Base-by-base conservation (phyloP, 1,140 invertebrate species). In the Heliothis virescens region DNA sequence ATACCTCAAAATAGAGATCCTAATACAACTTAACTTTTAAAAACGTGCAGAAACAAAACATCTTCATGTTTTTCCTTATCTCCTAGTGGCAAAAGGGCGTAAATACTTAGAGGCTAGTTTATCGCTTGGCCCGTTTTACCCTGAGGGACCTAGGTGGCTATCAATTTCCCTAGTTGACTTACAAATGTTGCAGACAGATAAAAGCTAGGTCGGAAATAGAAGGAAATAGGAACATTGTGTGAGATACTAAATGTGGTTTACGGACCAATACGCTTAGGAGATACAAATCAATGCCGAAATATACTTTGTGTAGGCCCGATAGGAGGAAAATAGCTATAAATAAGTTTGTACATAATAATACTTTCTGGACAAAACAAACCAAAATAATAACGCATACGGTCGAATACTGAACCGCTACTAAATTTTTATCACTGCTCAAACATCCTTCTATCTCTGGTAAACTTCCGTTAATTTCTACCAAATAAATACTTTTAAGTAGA, bases 191-290 rank as follows among this genome's bases (percentile, higher is more conserved):
- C 62, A 18, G 41, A 65, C n/a, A 63, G 34, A 65, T 65, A 65
- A 65, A 65, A 65, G 41, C 62, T 65, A 48, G 62, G 62, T 47
- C 34, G 62, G 62, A 18, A 65, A 65, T 18, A 47, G 41, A 18
- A 48, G 62, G 62, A 65, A 65, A 65, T 65, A 65, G 62, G 62
- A 65, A 65, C 62, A 65, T 65, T 65, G 62, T 65, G 62, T 65
- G 62, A 16, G 62, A 18, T 65, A 48, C 62, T 41, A 18, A 47
- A n/a, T 65, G 41, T 65, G 41, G 41, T 65, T 65, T 65, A 65
- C 16, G 62, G 41, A n/a, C 62, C 62, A 65, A 65, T 65, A 65
- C 62, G n/a, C 62, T 65, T 48, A 65, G 62, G 10, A n/a, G 62
- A 48, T 65, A 65, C 41, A 65, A 48, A 48, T 16, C 34, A 48